Evolutionary conservation across 1,140 invertebrate genomes (phyloP).

Genomic region (Acromyrmex charruanus): DNA sequence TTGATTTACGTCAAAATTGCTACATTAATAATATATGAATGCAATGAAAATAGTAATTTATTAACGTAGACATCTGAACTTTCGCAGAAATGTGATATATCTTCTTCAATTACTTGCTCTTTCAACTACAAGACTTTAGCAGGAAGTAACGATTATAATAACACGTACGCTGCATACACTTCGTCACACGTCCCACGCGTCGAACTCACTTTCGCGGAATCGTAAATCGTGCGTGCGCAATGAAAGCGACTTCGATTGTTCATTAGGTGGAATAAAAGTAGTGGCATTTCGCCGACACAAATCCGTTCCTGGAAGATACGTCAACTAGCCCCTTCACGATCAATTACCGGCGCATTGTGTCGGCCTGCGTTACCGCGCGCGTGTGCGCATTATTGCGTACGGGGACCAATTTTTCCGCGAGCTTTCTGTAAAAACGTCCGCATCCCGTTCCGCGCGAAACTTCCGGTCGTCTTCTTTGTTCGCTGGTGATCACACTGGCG

Average conservation of each 20-base stretch:
- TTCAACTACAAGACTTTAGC: not conserved
- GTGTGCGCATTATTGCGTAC: constrained; percentile 45
- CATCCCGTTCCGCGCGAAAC: constrained; percentile 67
- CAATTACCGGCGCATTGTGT: constrained; percentile 71
- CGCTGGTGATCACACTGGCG: constrained; percentile 6
- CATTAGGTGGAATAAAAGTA: constrained; percentile 37
- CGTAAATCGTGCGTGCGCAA: not conserved
- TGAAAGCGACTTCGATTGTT: constrained; percentile 39
- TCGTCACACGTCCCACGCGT: constrained; percentile 25
- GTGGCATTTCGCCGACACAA: constrained; percentile 35
- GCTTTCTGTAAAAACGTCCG: constrained; percentile 55
- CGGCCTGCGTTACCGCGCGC: not conserved
- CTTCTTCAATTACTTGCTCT: not conserved
- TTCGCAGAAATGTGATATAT: not conserved
- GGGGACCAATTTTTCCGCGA: constrained; percentile 64
- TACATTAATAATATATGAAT: not conserved
- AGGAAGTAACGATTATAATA: constrained; percentile 9
- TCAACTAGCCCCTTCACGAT: constrained; percentile 60
- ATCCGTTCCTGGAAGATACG: constrained; percentile 64
- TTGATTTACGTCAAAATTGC: not conserved
- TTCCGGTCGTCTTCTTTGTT: constrained; percentile 58
- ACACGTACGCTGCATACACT: not conserved
- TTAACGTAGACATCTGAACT: not conserved
- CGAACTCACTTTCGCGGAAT: constrained; percentile 29
- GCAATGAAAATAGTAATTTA: not conserved